Evolutionary conservation across 2,113 vertebrate species (phyloP), one percentile per base, ranked within the genome.

Genomic region (Epinephelus fuscoguttatus): DNA sequence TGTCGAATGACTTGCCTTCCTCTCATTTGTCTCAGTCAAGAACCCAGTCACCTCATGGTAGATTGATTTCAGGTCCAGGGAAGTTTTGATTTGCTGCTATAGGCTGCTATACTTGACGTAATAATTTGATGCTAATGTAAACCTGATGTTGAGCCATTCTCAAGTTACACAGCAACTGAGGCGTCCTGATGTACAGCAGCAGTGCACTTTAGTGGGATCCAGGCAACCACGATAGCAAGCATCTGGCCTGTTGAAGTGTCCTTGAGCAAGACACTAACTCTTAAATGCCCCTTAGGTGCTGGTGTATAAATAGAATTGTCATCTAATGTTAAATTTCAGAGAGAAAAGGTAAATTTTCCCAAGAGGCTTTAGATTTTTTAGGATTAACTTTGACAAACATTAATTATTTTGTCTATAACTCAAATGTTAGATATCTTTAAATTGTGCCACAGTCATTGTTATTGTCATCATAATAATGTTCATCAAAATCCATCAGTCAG

Each of bases 181-280:
- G 68, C 18, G 60, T 33, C 19, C 47, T 52, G 47, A 70, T 73
- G 42, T 74, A 37, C 19, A 62, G 67, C 49, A 62, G 45, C 40
- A 68, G 4, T 47, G 50, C 9, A 47, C 74, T 63, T 49, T 14
- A 68, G 3, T 63, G 30, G 71, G 3, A 49, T 49, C 30, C 37
- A 70, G 45, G 60, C 52, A 81, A 40, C 19, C 17, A 2, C 70
- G 11, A 62, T 14, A 69, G 57, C 18, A 45, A 82, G 25, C 42
- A 60, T 81, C 57, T 75, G 56, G 27, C 40, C 37, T 52, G 56
- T 70, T 59, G 30, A 67, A 37, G 55, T 75, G 61, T 9, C 75
- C 23, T 60, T 62, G 18, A 82, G 70, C 60, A 71, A 76, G 23
- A 71, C 6, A 4, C 57, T 63, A 67, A 67, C 69, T 82, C 17